phyloP scores from a whole-genome alignment of 2,888 invertebrate genomes.

The Trichopria drosophilae region DNA sequence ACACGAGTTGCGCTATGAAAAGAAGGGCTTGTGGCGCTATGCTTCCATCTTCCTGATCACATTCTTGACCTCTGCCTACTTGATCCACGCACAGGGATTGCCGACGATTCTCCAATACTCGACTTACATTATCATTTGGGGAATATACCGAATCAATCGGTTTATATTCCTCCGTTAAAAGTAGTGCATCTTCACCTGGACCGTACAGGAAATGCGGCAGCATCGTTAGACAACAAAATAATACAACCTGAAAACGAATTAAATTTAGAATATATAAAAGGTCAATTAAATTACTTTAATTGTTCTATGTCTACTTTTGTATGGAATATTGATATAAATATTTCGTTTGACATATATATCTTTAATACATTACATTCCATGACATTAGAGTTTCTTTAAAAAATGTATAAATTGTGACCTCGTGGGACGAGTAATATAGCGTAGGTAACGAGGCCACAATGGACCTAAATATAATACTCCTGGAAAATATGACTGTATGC shows the following conservation, averaged over 20 bases:
- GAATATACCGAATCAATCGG: constrained; percentile 51
- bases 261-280: no score
- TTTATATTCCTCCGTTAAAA: constrained; percentile 66
- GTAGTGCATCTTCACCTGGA: constrained; percentile 68
- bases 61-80: constrained; percentile 53
- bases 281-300: no score
- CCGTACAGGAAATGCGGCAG: constrained; percentile 72
- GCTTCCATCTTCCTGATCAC: constrained; percentile 62
- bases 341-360: no score
- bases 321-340: no score
- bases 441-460: no score
- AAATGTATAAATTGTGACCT: no score
- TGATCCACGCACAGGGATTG: constrained; percentile 63
- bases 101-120: constrained; percentile 60
- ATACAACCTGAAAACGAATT: constrained; percentile 56
- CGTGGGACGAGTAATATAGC: no score
- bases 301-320: no score
- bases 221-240: constrained; percentile 69
- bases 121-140: constrained; percentile 53
- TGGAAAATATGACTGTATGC: no score
- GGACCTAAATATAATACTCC: no score
- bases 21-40: constrained; percentile 67
- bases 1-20: constrained; percentile 70
- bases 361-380: no score
- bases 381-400: no score